Percentiles rank a stretch among this genome's conserved stretches.
Conservation (phyloP, 2,888 invertebrate genomes). For the Julus scandinavius region DNA sequence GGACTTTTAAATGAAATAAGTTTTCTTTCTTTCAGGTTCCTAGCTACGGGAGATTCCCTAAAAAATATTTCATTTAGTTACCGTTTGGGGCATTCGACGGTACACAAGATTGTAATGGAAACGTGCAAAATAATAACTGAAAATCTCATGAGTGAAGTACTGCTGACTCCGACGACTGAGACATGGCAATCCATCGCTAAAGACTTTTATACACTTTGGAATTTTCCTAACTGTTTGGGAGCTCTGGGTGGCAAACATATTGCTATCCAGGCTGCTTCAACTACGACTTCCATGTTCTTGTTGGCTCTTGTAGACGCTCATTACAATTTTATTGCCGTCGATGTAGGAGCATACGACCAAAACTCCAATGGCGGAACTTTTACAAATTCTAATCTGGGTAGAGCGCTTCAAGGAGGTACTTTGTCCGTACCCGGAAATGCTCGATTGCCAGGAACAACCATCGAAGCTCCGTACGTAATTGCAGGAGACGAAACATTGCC, state of each 20-base stretch:
- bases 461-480: constrained; percentile 45
- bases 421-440: constrained; percentile 15
- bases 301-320: constrained; percentile 65
- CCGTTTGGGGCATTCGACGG: constrained; percentile 63
- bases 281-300: constrained; percentile 62
- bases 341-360: constrained; percentile 63
- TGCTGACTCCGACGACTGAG: constrained; percentile 55
- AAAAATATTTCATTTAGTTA: constrained; percentile 62
- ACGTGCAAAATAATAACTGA: constrained; percentile 62
- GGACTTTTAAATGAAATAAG: no score
- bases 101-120: constrained; percentile 62
- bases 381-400: constrained; percentile 54
- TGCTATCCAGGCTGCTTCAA: no score
- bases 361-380: constrained; percentile 63
- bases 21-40: no score
- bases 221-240: constrained; percentile 62
- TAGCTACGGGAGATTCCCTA: constrained; percentile 62
- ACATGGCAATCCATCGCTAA: constrained; percentile 55
- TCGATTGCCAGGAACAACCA: no score
- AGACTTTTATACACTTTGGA: constrained; percentile 60
- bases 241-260: constrained; percentile 63
- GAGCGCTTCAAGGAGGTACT: background rate
- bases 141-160: constrained; percentile 33
- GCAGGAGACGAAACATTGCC: constrained; percentile 57
- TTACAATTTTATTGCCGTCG: constrained; percentile 64